Evolutionary conservation across 2,797 vertebrate species (phyloP).

Genomic region (Pipistrellus nathusii): DNA sequence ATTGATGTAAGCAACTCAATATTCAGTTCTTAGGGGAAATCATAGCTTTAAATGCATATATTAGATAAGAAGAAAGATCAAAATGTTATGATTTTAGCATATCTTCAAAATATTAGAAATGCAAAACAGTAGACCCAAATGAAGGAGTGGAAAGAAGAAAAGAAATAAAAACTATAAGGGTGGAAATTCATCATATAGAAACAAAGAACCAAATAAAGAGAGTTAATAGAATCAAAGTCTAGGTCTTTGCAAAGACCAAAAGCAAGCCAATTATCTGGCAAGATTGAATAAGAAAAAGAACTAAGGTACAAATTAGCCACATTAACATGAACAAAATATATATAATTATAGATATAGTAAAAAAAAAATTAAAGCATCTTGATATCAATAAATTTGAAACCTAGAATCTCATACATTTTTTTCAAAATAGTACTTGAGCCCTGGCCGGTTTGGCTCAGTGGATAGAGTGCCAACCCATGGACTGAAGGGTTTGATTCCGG

Average conservation of each 20-base stretch:
- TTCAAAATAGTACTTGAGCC: neutral
- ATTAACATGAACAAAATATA: neutral
- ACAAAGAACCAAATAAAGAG: slow-evolving; percentile 2
- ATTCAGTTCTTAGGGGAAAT: neutral
- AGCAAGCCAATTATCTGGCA: neutral
- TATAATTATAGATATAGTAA: neutral
- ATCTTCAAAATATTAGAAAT: neutral
- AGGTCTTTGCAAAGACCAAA: neutral
- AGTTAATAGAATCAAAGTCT: neutral
- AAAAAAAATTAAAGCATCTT: neutral
- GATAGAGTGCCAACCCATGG: too few relatives aligned
- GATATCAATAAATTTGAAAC: slow-evolving; percentile 21
- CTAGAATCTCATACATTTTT: neutral
- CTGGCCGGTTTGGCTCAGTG: too few relatives aligned
- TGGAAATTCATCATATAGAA: neutral
- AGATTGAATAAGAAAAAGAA: neutral
- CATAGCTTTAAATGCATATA: neutral
- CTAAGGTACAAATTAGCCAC: neutral
- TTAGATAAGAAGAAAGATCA: neutral
- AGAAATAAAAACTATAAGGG: neutral
- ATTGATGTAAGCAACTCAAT: neutral
- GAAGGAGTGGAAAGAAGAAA: slow-evolving; percentile 16
- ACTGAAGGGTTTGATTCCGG: too few relatives aligned
- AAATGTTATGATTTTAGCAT: neutral
- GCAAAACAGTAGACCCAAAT: slow-evolving; percentile 1